These are phyloP conservation scores for Cheilosia variabilis DNA, from an alignment of 2,888 invertebrate species.

Conservation along the genomic window DNA sequence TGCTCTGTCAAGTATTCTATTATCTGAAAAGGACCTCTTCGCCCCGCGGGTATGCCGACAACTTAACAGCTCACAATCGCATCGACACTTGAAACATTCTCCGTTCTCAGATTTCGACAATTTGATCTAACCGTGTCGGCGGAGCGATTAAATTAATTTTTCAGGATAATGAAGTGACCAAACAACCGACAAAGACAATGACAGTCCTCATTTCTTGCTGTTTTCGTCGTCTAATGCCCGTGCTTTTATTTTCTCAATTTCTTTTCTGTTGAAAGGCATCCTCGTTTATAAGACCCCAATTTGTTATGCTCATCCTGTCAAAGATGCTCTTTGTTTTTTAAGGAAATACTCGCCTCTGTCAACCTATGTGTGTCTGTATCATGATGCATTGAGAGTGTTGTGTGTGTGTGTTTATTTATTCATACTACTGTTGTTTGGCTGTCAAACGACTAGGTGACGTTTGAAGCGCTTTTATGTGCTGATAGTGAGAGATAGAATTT, in stretches of 20 bases:
- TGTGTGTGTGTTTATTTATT: slow-evolving; percentile 13
- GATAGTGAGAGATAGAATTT: neutral
- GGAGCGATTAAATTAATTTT: slow-evolving; percentile 58
- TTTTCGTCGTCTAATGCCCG: slow-evolving; percentile 22
- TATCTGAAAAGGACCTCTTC: neutral
- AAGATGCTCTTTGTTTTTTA: slow-evolving; percentile 47
- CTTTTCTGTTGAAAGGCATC: neutral
- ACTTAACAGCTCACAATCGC: slow-evolving; percentile 36
- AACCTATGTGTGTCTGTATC: slow-evolving; percentile 9
- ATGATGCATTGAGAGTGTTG: neutral
- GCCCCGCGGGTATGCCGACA: neutral
- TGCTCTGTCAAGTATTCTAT: slow-evolving; percentile 4
- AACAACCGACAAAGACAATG: slow-evolving; percentile 17
- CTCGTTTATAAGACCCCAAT: slow-evolving; percentile 48
- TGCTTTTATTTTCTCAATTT: slow-evolving; percentile 22
- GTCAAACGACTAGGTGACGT: slow-evolving; percentile 11
- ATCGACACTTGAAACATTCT: neutral
- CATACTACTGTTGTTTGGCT: slow-evolving; percentile 31
- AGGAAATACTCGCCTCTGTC: neutral
- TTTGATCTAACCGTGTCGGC: slow-evolving; percentile 49
- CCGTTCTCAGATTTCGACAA: slow-evolving; percentile 31
- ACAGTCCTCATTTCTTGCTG: neutral
- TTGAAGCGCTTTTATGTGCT: neutral
- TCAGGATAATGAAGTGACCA: slow-evolving; percentile 59
- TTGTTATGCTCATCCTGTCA: slow-evolving; percentile 66